A percentile compares a stretch with the other conserved stretches of the same genome.
Conservation (phyloP, 2,113 vertebrate genomes). For the Salminus brasiliensis region DNA sequence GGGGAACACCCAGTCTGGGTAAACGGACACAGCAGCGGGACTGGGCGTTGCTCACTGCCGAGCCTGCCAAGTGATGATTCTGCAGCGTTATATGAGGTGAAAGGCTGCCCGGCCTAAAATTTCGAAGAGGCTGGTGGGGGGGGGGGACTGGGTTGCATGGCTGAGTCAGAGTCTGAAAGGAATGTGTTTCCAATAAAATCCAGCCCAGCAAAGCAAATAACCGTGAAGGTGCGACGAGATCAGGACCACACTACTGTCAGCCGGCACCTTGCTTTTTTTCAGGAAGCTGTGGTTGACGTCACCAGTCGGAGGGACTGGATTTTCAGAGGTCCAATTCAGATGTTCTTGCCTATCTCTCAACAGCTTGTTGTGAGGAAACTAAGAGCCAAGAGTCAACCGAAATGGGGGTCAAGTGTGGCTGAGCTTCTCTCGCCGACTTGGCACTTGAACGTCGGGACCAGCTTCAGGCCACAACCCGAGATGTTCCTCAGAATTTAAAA, state of each 20-base stretch:
- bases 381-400: background rate
- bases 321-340: no score
- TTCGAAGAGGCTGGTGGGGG: background rate
- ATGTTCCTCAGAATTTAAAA: background rate
- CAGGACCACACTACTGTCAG: background rate
- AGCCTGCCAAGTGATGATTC: conserved; percentile 5
- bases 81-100: background rate
- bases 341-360: conserved; percentile 5
- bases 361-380: background rate
- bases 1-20: conserved; percentile 58
- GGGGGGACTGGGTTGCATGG: background rate
- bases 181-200: background rate
- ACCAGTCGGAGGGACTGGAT: background rate
- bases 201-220: background rate
- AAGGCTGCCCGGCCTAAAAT: background rate
- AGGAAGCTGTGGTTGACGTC: background rate
- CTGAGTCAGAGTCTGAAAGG: background rate
- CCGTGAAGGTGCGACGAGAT: background rate
- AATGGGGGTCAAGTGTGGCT: background rate
- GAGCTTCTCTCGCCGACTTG: background rate
- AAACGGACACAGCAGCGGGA: conserved; percentile 39
- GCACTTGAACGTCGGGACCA: background rate
- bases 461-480: background rate
- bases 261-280: background rate
- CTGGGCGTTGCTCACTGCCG: background rate